These are phyloP conservation scores for Vicugna pacos DNA, from an alignment of 2,113 vertebrate species.

Conservation along the genomic window DNA sequence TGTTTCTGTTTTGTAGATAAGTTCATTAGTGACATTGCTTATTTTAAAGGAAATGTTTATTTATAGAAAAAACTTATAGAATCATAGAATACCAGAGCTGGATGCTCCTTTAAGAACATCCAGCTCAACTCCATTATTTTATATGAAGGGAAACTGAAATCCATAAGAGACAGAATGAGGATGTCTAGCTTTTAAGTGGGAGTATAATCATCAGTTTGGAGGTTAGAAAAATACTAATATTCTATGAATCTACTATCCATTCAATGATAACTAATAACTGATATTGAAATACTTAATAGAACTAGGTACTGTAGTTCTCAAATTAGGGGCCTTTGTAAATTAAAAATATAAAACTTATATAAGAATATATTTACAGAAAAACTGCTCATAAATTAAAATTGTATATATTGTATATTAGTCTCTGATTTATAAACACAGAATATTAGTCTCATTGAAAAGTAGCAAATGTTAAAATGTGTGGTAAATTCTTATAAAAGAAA, in stretches of 20 bases:
- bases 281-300: slow-evolving; percentile 25
- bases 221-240: not conserved
- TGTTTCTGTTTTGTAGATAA: no score
- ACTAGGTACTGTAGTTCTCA: not conserved
- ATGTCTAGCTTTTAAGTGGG: not conserved
- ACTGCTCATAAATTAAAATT: not conserved
- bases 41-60: slow-evolving; percentile 2
- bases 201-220: slow-evolving; percentile 1
- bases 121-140: not conserved
- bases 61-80: not conserved
- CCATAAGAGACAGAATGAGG: not conserved
- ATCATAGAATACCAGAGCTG: not conserved
- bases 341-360: not conserved
- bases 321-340: not conserved
- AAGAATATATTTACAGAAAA: not conserved
- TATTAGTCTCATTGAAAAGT: not conserved
- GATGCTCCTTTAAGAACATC: not conserved
- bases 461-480: not conserved
- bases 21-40: not conserved
- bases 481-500: not conserved
- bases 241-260: not conserved
- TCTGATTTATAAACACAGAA: not conserved
- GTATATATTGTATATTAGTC: not conserved
- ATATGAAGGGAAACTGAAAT: not conserved
- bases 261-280: slow-evolving; percentile 22